Conservation (phyloP, 2,797 vertebrate genomes). For the Chromobotia macracanthus region DNA sequence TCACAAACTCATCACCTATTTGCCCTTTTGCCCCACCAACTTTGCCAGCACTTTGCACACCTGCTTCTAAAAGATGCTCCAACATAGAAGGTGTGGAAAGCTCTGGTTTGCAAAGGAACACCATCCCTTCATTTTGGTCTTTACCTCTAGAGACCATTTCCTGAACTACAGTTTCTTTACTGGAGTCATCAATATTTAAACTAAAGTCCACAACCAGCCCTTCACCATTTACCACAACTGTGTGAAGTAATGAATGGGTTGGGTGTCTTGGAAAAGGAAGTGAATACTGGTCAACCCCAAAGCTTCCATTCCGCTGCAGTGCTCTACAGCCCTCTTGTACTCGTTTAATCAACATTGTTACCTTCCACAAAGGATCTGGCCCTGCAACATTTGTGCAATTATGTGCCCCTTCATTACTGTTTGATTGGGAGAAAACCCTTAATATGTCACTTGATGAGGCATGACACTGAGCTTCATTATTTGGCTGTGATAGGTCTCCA, state of each 20-base stretch:
- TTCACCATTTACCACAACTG: constrained; percentile 71
- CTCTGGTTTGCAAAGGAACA: constrained; percentile 81
- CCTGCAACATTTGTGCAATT: constrained; percentile 26
- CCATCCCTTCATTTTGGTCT: constrained; percentile 62
- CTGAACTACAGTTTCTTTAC: constrained; percentile 73
- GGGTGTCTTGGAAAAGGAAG: constrained; percentile 69
- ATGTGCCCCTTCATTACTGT: not conserved
- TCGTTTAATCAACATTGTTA: constrained; percentile 68
- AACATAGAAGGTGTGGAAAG: constrained; percentile 80
- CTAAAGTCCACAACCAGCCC: constrained; percentile 75
- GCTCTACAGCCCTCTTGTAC: constrained; percentile 71
- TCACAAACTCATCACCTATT: constrained; percentile 81
- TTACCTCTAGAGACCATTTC: constrained; percentile 73
- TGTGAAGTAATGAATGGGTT: constrained; percentile 70
- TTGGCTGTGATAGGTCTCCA: not conserved
- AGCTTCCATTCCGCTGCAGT: constrained; percentile 67
- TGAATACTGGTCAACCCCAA: constrained; percentile 75
- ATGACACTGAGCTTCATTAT: not conserved
- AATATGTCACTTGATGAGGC: not conserved
- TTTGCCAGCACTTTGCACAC: constrained; percentile 77
- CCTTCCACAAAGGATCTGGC: constrained; percentile 74
- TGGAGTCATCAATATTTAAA: constrained; percentile 69
- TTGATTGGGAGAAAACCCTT: constrained; percentile 8
- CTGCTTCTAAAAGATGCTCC: constrained; percentile 73
- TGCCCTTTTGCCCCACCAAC: constrained; percentile 77